A percentile compares a stretch with the other conserved stretches of the same genome.
These are phyloP conservation scores for Heliconius ismenius DNA, from an alignment of 2,888 invertebrate species.

Conservation along the genomic window DNA sequence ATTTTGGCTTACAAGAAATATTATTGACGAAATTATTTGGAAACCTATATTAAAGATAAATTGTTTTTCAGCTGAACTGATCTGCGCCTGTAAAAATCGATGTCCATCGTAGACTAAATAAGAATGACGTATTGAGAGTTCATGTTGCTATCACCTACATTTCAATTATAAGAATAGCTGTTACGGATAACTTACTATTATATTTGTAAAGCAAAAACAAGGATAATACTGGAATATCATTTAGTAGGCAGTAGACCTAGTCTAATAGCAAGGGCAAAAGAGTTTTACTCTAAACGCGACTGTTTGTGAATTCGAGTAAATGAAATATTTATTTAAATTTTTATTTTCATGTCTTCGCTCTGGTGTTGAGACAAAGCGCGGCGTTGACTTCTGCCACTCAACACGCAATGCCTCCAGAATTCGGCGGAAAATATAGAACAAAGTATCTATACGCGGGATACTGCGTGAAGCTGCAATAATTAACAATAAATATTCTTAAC, in stretches of 20 bases:
- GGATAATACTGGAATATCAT: not conserved
- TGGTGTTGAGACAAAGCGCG: no score
- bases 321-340: no score
- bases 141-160: not conserved
- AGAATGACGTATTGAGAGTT: not conserved
- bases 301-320: no score
- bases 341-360: no score
- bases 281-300: no score
- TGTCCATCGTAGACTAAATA: not conserved
- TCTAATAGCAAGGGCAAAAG: not conserved
- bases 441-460: no score
- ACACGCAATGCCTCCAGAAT: no score
- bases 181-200: not conserved
- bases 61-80: not conserved
- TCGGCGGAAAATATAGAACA: no score
- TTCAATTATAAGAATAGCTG: slow-evolving; percentile 4
- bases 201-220: not conserved
- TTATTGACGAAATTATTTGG: not conserved
- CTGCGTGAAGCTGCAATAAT: no score
- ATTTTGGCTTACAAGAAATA: not conserved
- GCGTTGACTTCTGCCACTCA: no score
- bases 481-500: no score
- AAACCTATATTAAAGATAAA: not conserved
- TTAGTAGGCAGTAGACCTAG: not conserved
- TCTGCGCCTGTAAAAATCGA: not conserved